Evolutionary conservation across 2,888 invertebrate genomes (phyloP), one percentile per base, ranked within the genome.

Genomic region (Noctuana brunneofusca): DNA sequence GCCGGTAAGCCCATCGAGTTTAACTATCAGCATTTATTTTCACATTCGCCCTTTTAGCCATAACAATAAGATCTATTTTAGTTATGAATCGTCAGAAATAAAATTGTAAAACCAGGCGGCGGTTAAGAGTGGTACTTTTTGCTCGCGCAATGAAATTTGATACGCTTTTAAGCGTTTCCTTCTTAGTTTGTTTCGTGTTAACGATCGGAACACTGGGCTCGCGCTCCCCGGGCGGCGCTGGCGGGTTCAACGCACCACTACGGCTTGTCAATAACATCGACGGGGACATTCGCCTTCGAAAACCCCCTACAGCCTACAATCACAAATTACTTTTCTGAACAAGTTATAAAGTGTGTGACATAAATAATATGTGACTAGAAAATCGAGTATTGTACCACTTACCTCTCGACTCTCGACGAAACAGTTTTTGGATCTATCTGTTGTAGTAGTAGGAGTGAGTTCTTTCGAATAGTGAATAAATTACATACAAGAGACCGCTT

Each of bases 111-210:
- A 53, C 22, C 43, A 2, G 27, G 53, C 53, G 53, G 53, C 46
- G 53, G 46, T 46, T 22, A 46, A 46, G 46, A 32, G 48, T 38
- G 8, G 62, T 32, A 46, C 54, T 62, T 55, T 62, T 62, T 55
- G 60, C 32, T 55, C 54, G 62, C 38, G 46, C 60, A 46, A 48
- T 60, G 54, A 49, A 38, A 62, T 62, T 62, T 62, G 54, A 62
- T 62, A 60, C 55, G 54, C 54, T 49, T 55, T 62, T 55, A 62
- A 60, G 48, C 54, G 49, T 62, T 62, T 62, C 60, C 60, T 62
- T 55, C 60, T 62, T 48, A 38, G 54, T 49, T 48, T 48, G 54
- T 48, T 38, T 55, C 49, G 49, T 55, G 54, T 27, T 55, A 62
- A 55, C 48, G 59, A 55, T 46, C 53, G 54, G 59, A 55, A 32